Percentiles rank a stretch among this genome's conserved stretches.
Evolutionary conservation across 2,888 invertebrate species (phyloP).

Genomic region (Encarsia formosa): DNA sequence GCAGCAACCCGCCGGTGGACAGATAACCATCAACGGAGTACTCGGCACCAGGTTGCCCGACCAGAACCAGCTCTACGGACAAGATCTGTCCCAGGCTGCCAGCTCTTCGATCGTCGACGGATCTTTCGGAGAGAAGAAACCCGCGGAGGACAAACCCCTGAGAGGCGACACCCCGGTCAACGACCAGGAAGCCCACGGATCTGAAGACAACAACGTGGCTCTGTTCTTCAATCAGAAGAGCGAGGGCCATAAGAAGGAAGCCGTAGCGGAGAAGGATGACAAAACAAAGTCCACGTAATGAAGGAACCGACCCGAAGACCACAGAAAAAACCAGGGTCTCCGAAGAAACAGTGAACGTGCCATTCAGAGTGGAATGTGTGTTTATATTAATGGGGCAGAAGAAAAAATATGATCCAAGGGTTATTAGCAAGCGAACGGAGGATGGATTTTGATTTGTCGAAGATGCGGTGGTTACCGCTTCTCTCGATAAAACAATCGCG

Average conservation of each 20-base stretch:
- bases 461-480: no score
- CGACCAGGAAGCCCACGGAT: slow-evolving; percentile 20
- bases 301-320: slow-evolving; percentile 3
- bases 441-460: slow-evolving; percentile 10
- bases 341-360: slow-evolving; percentile 23
- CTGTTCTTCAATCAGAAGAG: slow-evolving; percentile 41
- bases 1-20: slow-evolving; percentile 59
- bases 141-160: slow-evolving; percentile 12
- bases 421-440: slow-evolving; percentile 10
- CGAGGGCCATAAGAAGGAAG: slow-evolving; percentile 23
- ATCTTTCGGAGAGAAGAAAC: slow-evolving; percentile 1
- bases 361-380: slow-evolving; percentile 22
- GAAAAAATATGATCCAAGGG: slow-evolving; percentile 9
- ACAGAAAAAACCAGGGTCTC: slow-evolving; percentile 3
- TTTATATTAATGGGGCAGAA: slow-evolving; percentile 12
- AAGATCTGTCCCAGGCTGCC: slow-evolving; percentile 31
- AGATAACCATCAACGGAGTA: slow-evolving; percentile 37
- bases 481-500: slow-evolving; percentile 15
- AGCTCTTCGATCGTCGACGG: slow-evolving; percentile 21
- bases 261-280: neutral
- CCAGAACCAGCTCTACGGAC: slow-evolving; percentile 33
- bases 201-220: slow-evolving; percentile 37
- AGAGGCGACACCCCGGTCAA: slow-evolving; percentile 3
- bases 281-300: slow-evolving; percentile 13
- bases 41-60: slow-evolving; percentile 25